These are phyloP conservation scores for Tragulus kanchil DNA, from an alignment of 2,113 vertebrate genomes.

Conservation along the genomic window DNA sequence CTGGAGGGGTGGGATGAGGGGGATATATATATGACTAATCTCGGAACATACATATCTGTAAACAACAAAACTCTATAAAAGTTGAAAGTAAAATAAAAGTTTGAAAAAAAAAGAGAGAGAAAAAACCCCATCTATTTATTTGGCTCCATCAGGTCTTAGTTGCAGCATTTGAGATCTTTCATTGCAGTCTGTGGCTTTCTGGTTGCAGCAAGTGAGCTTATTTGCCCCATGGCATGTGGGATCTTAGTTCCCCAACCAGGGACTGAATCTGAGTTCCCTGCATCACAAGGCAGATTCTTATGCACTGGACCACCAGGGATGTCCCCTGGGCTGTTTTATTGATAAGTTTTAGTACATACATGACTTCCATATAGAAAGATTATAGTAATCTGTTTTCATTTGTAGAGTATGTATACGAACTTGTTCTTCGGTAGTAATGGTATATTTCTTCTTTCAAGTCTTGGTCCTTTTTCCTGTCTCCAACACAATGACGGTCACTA, in stretches of 20 bases:
- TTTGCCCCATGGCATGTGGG: background rate
- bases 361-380: background rate
- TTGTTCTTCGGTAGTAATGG: background rate
- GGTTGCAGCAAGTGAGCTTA: background rate
- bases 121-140: too few species aligned
- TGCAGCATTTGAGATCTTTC: background rate
- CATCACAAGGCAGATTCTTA: background rate
- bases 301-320: background rate
- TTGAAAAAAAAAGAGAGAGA: too few species aligned
- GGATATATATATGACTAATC: too few species aligned
- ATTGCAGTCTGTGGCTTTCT: background rate
- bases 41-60: too few species aligned
- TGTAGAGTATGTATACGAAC: background rate
- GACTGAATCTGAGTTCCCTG: background rate
- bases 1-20: too few species aligned
- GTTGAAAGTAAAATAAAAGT: too few species aligned
- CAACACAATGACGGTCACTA: background rate
- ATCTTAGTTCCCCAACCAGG: background rate
- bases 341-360: background rate
- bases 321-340: background rate
- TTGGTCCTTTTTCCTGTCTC: background rate
- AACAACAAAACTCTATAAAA: too few species aligned
- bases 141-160: background rate
- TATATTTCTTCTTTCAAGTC: background rate
- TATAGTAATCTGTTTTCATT: background rate